Evolutionary conservation across 2,113 vertebrate species (phyloP).

Genomic region (Cariama cristata): DNA sequence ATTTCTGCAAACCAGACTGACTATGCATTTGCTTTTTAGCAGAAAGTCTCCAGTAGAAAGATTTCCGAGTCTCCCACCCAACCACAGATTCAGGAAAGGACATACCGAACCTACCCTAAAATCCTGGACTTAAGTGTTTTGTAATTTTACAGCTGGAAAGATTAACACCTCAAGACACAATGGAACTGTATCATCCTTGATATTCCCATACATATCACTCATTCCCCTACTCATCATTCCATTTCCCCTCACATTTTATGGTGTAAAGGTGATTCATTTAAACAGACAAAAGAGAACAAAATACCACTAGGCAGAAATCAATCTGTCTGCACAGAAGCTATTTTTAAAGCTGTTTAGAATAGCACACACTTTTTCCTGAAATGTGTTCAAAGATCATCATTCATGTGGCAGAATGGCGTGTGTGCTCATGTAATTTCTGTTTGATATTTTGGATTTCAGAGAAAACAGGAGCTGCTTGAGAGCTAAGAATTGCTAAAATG

Average conservation of each 20-base stretch:
- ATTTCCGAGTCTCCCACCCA: not conserved
- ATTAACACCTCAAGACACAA: slow-evolving; percentile 28
- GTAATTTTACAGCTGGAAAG: slow-evolving; percentile 47
- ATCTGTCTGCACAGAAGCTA: slow-evolving; percentile 40
- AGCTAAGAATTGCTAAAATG: not conserved
- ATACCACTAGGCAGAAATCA: slow-evolving; percentile 8
- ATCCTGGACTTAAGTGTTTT: not conserved
- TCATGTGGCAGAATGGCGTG: not conserved
- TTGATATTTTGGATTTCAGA: not conserved
- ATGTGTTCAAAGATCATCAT: slow-evolving; percentile 23
- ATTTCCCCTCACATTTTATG: not conserved
- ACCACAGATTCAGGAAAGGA: slow-evolving; percentile 2
- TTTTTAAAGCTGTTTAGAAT: slow-evolving; percentile 52
- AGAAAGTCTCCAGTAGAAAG: slow-evolving; percentile 29
- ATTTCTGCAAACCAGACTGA: not conserved
- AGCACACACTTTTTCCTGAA: slow-evolving; percentile 56
- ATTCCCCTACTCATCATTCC: not conserved
- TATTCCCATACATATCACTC: slow-evolving; percentile 2
- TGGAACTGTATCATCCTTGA: not conserved
- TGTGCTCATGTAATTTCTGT: not conserved
- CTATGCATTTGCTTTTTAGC: slow-evolving; percentile 33
- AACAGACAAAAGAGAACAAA: not conserved
- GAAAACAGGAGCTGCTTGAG: not conserved
- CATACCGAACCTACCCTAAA: slow-evolving; percentile 19
- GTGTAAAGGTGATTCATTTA: slow-evolving; percentile 22